phyloP scores from a whole-genome alignment of 2,113 vertebrate species.

The Kryptolebias marmoratus region DNA sequence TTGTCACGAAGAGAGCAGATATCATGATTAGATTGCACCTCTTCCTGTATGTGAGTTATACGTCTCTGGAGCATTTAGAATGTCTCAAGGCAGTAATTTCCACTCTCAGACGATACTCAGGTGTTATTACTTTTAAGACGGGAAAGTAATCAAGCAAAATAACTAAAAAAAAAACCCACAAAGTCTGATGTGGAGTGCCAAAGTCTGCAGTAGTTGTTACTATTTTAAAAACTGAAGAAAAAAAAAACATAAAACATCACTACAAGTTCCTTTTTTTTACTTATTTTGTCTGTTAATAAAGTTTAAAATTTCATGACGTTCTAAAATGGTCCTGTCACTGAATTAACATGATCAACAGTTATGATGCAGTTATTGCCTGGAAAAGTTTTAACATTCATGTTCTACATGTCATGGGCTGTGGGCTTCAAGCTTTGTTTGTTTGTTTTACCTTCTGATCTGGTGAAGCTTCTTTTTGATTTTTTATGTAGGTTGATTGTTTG shows the following conservation, averaged over 20 bases:
- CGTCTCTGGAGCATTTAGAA: conserved; percentile 2
- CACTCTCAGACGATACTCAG: conserved; percentile 22
- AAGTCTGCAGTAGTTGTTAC: not conserved
- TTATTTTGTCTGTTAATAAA: not conserved
- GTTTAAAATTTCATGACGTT: not conserved
- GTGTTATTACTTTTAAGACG: conserved; percentile 6
- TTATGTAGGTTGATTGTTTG: too few relatives aligned
- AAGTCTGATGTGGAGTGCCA: not conserved
- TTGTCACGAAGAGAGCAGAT: not conserved
- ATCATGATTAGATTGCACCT: not conserved
- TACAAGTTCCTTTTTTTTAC: not conserved
- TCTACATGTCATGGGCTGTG: not conserved
- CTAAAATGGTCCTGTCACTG: not conserved
- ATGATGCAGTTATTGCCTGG: not conserved
- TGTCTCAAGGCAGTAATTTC: conserved; percentile 13
- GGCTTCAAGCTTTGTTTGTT: not conserved
- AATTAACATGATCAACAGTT: not conserved
- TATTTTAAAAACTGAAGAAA: conserved; percentile 7
- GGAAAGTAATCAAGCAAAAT: conserved; percentile 13
- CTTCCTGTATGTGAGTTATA: conserved; percentile 6
- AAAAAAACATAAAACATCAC: not conserved
- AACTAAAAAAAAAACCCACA: not conserved
- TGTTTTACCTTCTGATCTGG: not conserved
- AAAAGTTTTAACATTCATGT: not conserved
- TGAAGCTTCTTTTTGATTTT: not conserved